Base-by-base conservation (phyloP, 2,113 vertebrate species). In the Nibea albiflora region DNA sequence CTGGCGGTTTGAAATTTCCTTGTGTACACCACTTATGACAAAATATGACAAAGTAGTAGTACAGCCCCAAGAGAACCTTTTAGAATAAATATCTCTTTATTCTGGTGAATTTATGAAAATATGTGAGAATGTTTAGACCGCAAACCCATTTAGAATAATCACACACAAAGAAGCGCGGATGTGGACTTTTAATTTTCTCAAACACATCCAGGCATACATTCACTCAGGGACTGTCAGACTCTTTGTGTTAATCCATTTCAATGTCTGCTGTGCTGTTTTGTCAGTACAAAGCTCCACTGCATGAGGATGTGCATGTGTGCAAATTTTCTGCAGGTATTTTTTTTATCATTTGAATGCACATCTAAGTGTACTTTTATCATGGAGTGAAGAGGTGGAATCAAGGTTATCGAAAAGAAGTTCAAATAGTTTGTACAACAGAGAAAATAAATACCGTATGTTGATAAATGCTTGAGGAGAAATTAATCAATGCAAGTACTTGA, bases 101-200 rank as follows among this genome's bases (percentile, higher is more conserved):
- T 69, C 28, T 64, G 39, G 16, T 5, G 3, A 54, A 70, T 76
- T 57, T 17, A 58, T 20, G 8, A 20, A 66, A 5, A 39, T 31
- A 22, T 60, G n/a, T 44, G 2, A 26, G 24, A 24, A 44, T 47
- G 20, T 79, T 46, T 81, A 9, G 14, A 19, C 11, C 46, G 31
- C 16, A 22, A 73, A 73, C 9, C 28, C 53, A 68, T 68, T 77
- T 39, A 47, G 6, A 31, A 26, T 61, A 26, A 22, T 46, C 24
- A 35, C 9, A 53, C 44, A 68, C 24, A 53, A 26, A 2, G 17
- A 62, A 10, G 28, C 52, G n/a, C 50, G 46, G 15, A 17, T 52
- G 5, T 15, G 17, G 20, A 52, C 11, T 49, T 63, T 75, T 78
- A 47, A 42, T 42, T 67, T 67, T 63, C 8, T 64, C 28, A 49